phyloP scores from a whole-genome alignment of 2,113 vertebrate genomes.

The Spilogale gracilis region DNA sequence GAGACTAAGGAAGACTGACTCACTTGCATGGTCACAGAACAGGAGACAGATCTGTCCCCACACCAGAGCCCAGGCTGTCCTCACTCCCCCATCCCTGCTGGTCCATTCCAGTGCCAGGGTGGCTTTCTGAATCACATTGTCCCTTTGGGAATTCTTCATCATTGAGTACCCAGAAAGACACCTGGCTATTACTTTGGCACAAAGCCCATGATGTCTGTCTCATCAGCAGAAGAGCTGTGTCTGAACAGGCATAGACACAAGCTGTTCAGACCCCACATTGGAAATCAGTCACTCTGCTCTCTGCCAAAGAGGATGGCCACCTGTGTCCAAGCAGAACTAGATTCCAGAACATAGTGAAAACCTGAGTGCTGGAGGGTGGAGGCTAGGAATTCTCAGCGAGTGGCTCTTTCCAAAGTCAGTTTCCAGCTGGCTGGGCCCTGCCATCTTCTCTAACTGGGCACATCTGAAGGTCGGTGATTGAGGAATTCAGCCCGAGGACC shows the following conservation, averaged over 20 bases:
- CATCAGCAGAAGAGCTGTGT: slow-evolving; percentile 52
- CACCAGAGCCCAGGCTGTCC: neutral
- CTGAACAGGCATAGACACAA: neutral
- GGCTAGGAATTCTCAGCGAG: neutral
- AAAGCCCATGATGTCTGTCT: neutral
- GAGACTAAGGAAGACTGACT: neutral
- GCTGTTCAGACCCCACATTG: neutral
- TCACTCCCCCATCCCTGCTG: neutral
- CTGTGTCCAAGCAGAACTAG: slow-evolving; percentile 22
- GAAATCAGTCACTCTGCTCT: neutral
- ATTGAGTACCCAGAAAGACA: slow-evolving; percentile 5
- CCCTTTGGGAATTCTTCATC: slow-evolving; percentile 3
- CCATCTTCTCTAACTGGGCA: neutral
- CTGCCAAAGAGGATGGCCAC: slow-evolving; percentile 42
- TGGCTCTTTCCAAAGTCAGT: neutral
- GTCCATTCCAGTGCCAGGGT: neutral
- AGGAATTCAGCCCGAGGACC: neutral
- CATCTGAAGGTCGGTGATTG: neutral
- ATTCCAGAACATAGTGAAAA: neutral
- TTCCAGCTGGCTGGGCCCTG: neutral
- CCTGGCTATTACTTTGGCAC: slow-evolving; percentile 48
- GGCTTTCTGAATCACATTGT: neutral
- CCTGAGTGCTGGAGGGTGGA: neutral
- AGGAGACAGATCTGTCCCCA: neutral
- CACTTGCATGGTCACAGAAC: neutral